These are phyloP conservation scores for Parazoanthus atlanticus DNA, from an alignment of 92 coral and sea anemone genomes.

Conservation along the genomic window DNA sequence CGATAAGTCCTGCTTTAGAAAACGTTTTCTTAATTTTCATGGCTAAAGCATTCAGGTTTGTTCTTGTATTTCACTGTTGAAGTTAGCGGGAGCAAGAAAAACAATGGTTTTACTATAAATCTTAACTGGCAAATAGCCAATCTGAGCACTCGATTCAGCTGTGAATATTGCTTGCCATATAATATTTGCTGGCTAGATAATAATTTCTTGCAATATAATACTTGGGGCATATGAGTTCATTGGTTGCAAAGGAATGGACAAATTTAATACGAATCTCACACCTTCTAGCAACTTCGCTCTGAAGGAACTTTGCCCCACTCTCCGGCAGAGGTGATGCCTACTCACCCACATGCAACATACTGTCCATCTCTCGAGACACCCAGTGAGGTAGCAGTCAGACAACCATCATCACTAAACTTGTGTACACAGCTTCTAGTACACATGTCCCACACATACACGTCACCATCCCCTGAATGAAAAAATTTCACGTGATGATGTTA, in stretches of 20 bases:
- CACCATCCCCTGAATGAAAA: constrained; percentile 82
- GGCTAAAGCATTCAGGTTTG: too few species aligned
- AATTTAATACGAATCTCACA: background rate
- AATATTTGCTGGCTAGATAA: too few species aligned
- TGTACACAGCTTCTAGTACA: constrained; percentile 87
- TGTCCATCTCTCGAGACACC: constrained; percentile 86
- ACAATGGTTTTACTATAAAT: too few species aligned
- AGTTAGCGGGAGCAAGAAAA: too few species aligned
- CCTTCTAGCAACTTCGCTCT: background rate
- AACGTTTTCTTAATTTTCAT: too few species aligned
- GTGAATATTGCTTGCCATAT: too few species aligned
- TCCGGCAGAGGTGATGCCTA: background rate
- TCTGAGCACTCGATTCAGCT: too few species aligned
- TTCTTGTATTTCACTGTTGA: too few species aligned
- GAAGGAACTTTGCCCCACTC: background rate
- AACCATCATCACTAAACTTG: constrained; percentile 95
- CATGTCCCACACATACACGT: constrained; percentile 97
- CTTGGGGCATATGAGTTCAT: too few species aligned
- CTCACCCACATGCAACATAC: constrained; percentile 96
- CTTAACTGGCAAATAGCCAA: too few species aligned
- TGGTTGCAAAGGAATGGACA: background rate
- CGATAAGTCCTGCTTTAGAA: too few species aligned
- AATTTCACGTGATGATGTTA: background rate
- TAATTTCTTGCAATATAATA: too few species aligned
- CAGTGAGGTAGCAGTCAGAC: constrained; percentile 80